Percentiles rank a stretch among this genome's conserved stretches.
Evolutionary conservation across 2,113 vertebrate species (phyloP).

Genomic region (Hassar affinis): DNA sequence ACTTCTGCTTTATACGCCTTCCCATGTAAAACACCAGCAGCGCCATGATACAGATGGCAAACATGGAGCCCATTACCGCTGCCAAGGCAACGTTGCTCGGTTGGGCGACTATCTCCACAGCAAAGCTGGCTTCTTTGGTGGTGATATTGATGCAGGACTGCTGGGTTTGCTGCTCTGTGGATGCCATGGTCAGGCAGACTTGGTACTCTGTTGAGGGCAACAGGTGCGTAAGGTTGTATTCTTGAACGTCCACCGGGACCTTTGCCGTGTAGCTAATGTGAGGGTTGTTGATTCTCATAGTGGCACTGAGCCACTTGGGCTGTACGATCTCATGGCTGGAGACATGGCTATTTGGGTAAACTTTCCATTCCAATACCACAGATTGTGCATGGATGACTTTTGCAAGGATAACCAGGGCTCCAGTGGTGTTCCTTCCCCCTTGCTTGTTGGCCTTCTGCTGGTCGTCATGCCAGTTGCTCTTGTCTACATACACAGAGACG

Average conservation of each 20-base stretch:
- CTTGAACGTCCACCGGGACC: conserved; percentile 76
- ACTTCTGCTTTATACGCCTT: conserved; percentile 70
- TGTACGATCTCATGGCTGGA: conserved; percentile 50
- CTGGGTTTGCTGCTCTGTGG: conserved; percentile 64
- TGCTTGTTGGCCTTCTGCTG: conserved; percentile 35
- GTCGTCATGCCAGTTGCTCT: conserved; percentile 40
- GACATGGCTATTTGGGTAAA: conserved; percentile 50
- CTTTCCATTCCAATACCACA: conserved; percentile 77
- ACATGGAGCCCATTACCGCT: conserved; percentile 76
- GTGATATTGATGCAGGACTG: conserved; percentile 78
- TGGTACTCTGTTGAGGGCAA: conserved; percentile 75
- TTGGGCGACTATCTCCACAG: conserved; percentile 68
- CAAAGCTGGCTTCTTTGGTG: conserved; percentile 74
- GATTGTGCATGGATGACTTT: conserved; percentile 79
- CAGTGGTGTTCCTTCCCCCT: conserved; percentile 42
- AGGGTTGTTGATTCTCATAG: conserved; percentile 76
- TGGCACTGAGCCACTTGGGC: conserved; percentile 74
- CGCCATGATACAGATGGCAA: conserved; percentile 75
- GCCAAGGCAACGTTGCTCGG: conserved; percentile 73
- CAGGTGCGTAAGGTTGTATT: conserved; percentile 81
- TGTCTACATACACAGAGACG: conserved; percentile 68
- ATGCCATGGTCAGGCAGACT: conserved; percentile 75
- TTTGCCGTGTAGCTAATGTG: conserved; percentile 79
- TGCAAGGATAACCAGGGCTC: conserved; percentile 70
- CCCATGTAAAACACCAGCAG: conserved; percentile 75